Evolutionary conservation across 2,113 vertebrate species (phyloP).

Genomic region (Chunga burmeisteri): DNA sequence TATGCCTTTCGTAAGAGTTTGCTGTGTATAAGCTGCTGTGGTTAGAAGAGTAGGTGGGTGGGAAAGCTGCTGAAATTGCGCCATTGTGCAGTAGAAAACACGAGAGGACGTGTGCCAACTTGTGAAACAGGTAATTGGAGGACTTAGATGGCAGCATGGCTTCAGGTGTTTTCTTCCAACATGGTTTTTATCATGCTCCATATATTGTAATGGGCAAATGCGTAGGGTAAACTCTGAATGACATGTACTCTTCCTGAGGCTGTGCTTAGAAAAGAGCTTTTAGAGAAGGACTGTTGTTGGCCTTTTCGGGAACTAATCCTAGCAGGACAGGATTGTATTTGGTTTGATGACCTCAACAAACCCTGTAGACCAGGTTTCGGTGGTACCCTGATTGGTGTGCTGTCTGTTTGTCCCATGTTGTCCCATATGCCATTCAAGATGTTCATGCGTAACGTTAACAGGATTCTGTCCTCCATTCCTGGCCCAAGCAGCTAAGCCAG

Average conservation of each 20-base stretch:
- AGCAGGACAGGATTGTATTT: background rate
- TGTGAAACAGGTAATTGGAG: background rate
- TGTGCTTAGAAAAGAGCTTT: background rate
- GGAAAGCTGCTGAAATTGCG: background rate
- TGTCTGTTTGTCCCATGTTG: background rate
- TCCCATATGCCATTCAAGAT: too few species aligned
- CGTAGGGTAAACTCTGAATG: background rate
- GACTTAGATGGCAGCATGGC: background rate
- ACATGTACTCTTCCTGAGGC: background rate
- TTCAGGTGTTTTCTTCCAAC: background rate
- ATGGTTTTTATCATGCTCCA: background rate
- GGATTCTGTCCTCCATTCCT: background rate
- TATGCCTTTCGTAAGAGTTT: background rate
- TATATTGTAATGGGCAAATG: background rate
- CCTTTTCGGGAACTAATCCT: background rate
- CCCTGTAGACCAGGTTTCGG: background rate
- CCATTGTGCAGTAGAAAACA: background rate
- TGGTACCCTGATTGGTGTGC: rapidly evolving
- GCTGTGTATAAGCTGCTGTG: background rate
- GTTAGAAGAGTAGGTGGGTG: background rate
- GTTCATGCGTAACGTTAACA: background rate
- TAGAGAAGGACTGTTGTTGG: background rate
- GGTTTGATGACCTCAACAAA: background rate
- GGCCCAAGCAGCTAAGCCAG: background rate
- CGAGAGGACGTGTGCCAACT: background rate